Evolutionary conservation across 1,140 invertebrate genomes (phyloP).

Genomic region (Zaprionus taronus): DNA sequence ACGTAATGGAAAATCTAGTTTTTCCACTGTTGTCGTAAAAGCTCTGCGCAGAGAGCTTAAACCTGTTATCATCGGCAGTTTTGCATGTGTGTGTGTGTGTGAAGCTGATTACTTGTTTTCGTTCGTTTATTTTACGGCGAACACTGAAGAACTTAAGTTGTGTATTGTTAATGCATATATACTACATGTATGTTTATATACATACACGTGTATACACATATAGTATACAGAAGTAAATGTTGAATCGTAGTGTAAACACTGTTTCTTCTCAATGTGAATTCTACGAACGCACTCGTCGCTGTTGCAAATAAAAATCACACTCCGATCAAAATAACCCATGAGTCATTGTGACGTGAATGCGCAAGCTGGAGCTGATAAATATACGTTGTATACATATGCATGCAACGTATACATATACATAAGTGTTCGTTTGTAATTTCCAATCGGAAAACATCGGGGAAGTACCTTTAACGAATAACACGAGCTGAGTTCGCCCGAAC

Average conservation of each 20-base stretch:
- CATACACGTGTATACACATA: constrained; percentile 9
- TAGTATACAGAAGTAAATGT: background rate
- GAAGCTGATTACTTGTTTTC: constrained; percentile 41
- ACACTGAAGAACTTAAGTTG: constrained; percentile 46
- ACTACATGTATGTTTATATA: constrained; percentile 6
- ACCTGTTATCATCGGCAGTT: constrained; percentile 67
- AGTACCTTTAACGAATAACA: constrained; percentile 59
- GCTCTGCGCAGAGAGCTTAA: constrained; percentile 58
- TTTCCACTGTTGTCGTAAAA: constrained; percentile 6
- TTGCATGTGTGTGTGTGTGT: constrained; percentile 16
- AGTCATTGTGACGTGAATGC: constrained; percentile 64
- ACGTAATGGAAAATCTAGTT: constrained; percentile 12
- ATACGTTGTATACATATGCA: constrained; percentile 8
- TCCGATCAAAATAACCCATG: constrained; percentile 68
- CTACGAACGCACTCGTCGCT: constrained; percentile 9
- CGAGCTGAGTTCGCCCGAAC: constrained; percentile 36
- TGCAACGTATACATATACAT: background rate
- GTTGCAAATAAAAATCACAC: constrained; percentile 62
- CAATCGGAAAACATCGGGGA: constrained; percentile 59
- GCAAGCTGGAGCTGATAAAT: constrained; percentile 30
- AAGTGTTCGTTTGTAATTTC: constrained; percentile 35
- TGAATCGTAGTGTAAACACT: constrained; percentile 32
- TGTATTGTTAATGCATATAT: background rate
- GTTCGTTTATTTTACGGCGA: constrained; percentile 38
- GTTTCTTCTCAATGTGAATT: constrained; percentile 19